A percentile compares a stretch with the other conserved stretches of the same genome.
Conservation (phyloP, 2,888 invertebrate genomes). For the Drosophila anomelani region DNA sequence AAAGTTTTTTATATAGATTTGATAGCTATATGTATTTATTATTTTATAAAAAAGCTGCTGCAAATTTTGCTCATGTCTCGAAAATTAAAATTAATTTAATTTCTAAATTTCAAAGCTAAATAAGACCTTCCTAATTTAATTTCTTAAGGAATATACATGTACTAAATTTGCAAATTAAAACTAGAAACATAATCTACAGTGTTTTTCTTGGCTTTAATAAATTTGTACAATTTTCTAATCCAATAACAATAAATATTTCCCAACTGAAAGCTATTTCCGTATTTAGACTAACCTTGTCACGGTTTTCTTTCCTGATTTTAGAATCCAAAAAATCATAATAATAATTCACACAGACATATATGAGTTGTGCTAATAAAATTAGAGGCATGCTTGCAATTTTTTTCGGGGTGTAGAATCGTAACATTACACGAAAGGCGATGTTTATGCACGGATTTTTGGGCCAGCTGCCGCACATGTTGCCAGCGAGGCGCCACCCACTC, state of each 20-base stretch:
- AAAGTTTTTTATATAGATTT: not conserved
- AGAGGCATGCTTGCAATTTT: conserved; percentile 3
- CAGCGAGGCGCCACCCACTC: conserved; percentile 58
- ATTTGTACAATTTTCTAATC: not conserved
- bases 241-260: not conserved
- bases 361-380: conserved; percentile 1
- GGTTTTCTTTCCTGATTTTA: not conserved
- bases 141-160: not conserved
- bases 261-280: not conserved
- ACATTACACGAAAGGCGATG: conserved; percentile 28
- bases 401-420: conserved; percentile 20
- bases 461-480: conserved; percentile 45
- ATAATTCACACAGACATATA: not conserved
- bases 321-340: not conserved
- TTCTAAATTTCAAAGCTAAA: no score
- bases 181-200: not conserved
- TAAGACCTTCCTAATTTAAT: not conserved
- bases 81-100: no score
- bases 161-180: not conserved
- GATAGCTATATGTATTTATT: not conserved
- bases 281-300: not conserved
- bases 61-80: no score
- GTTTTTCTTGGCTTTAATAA: not conserved
- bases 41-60: no score
- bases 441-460: conserved; percentile 40